Evolutionary conservation across 2,888 invertebrate species (phyloP), one percentile per base, ranked within the genome.

Genomic region (Callyntrura sp.): DNA sequence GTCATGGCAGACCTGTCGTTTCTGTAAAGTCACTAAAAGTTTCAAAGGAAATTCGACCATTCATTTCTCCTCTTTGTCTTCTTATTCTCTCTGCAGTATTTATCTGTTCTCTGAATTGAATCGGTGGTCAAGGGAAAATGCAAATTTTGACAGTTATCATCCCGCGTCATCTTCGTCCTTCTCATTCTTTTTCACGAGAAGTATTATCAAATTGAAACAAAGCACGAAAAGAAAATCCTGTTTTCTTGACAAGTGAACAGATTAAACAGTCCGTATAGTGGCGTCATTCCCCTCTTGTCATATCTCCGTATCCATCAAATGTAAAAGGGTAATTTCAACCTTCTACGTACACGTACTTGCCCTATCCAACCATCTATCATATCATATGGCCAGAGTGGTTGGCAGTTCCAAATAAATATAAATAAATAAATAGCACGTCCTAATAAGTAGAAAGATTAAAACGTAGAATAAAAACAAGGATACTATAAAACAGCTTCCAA

Each of bases 141-240:
- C 70, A 73, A 73, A 73, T 73, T 60, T 17, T 60, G 60, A 60
- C 60, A 60, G 60, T 60, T 68, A 68, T 68, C 65, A 14, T 65
- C 14, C 25, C 17, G 9, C 28, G 17, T 14, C 20, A 43, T 68
- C 14, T 1, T 57, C n/a, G 57, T n/a, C 9, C 17, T 1, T 6
- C 57, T 35, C 35, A 35, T 35, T 55, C 35, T 35, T 35, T 35
- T 35, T 35, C 35, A 35, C 35, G 35, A 35, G 35, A 35, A 35
- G 35, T 6, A 2, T 35, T 35, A 2, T 35, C 2, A 35, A 4
- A 35, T 35, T 35, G 35, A 35, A 35, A 35, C 35, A 35, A 35
- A 35, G 35, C 35, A 35, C 35, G 35, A 35, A 35, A 35, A 57
- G 17, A 57, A 20, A n/a, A 20, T 73, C 45, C 17, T 28, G 9